Evolutionary conservation across 2,888 invertebrate genomes (phyloP).

Genomic region (Netelia inedita): DNA sequence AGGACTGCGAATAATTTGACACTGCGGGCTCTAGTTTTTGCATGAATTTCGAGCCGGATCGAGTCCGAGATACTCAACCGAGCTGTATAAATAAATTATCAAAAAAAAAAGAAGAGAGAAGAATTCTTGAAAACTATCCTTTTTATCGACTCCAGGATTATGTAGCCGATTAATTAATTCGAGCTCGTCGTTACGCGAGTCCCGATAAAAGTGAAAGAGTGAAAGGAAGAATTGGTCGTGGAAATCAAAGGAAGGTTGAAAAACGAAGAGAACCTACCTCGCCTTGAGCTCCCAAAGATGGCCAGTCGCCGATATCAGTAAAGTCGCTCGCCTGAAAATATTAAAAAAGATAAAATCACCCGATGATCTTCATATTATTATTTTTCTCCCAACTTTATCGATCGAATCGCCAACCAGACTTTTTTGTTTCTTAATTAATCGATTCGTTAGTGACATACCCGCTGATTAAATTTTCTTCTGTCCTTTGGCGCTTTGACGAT

Average conservation of each 20-base stretch:
- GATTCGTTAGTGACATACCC: conserved; percentile 80
- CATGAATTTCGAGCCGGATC: conserved; percentile 52
- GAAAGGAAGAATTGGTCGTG: conserved; percentile 27
- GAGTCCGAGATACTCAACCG: too few relatives aligned
- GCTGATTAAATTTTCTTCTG: conserved; percentile 86
- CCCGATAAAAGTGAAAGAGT: conserved; percentile 15
- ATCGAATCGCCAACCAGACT: not conserved
- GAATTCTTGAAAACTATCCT: too few relatives aligned
- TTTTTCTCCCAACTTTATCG: not conserved
- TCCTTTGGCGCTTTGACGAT: conserved; percentile 86
- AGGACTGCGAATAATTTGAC: conserved; percentile 64
- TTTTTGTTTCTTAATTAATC: not conserved
- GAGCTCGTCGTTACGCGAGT: conserved; percentile 21
- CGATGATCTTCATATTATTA: conserved; percentile 49
- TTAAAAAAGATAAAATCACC: conserved; percentile 66
- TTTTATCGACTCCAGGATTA: too few relatives aligned
- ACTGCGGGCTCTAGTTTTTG: conserved; percentile 82
- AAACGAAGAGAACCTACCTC: conserved; percentile 84
- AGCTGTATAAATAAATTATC: too few relatives aligned
- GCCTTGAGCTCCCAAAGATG: conserved; percentile 91
- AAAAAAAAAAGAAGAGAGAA: too few relatives aligned
- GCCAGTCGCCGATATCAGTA: conserved; percentile 96
- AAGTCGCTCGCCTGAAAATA: conserved; percentile 92
- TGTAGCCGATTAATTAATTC: conserved; percentile 19
- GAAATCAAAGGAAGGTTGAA: conserved; percentile 63